phyloP scores from a whole-genome alignment of 2,888 invertebrate genomes.

The Agrochola litura region DNA sequence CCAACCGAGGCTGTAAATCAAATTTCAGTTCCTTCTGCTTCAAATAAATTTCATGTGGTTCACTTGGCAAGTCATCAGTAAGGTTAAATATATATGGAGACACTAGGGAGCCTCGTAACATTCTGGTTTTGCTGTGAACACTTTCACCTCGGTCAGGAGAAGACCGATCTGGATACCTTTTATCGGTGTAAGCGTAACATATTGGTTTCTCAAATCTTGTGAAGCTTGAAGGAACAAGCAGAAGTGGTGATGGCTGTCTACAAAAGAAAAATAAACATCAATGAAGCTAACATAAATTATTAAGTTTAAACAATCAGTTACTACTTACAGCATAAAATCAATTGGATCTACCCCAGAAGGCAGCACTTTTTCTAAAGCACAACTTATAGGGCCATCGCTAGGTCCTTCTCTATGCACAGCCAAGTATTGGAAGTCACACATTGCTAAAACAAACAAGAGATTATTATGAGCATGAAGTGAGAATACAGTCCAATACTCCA shows the following conservation, averaged over 20 bases:
- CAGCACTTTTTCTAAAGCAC: conserved; percentile 92
- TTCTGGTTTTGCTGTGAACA: conserved; percentile 77
- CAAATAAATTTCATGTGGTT: conserved; percentile 90
- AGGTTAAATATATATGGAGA: conserved; percentile 92
- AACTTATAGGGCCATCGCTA: conserved; percentile 85
- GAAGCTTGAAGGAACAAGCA: conserved; percentile 94
- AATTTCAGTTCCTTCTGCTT: conserved; percentile 88
- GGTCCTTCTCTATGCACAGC: conserved; percentile 91
- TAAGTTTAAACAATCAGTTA: neutral
- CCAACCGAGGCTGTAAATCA: conserved; percentile 81
- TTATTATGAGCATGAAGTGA: neutral
- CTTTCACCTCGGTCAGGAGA: conserved; percentile 75
- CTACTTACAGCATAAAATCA: conserved; percentile 78
- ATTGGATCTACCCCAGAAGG: conserved; percentile 87
- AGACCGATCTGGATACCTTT: conserved; percentile 73
- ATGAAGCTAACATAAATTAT: neutral
- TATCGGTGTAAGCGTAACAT: conserved; percentile 81
- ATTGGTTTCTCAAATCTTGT: conserved; percentile 93
- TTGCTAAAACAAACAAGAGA: conserved; percentile 88
- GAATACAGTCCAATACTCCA: neutral
- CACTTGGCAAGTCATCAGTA: conserved; percentile 91
- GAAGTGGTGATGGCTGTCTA: conserved; percentile 89
- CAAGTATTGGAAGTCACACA: conserved; percentile 98
- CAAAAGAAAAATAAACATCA: conserved; percentile 45
- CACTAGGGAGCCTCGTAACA: conserved; percentile 85